A percentile compares a stretch with the other conserved stretches of the same genome.
phyloP scores from a whole-genome alignment of 1,140 invertebrate species.

The Cydia splendana region DNA sequence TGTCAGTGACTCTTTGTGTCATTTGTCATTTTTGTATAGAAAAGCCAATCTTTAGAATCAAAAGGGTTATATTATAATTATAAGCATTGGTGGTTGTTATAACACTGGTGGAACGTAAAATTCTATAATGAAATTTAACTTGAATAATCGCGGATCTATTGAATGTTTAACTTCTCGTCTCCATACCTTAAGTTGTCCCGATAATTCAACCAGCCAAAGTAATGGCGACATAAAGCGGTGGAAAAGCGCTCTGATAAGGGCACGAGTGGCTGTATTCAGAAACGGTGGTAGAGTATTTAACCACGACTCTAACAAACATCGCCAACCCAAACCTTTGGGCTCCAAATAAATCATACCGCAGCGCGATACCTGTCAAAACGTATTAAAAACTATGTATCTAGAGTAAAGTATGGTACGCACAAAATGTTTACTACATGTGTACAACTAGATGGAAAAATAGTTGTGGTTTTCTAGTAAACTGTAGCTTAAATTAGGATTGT shows the following conservation, averaged over 20 bases:
- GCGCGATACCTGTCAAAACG: slow-evolving; percentile 84
- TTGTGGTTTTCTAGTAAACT: no score
- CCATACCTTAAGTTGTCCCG: slow-evolving; percentile 81
- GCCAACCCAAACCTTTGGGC: slow-evolving; percentile 93
- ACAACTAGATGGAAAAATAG: background rate
- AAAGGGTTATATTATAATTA: no score
- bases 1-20: no score
- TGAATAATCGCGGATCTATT: slow-evolving; percentile 79
- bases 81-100: no score
- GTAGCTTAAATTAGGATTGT: no score
- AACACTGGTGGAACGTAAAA: no score
- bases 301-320: slow-evolving; percentile 94
- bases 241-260: slow-evolving; percentile 85
- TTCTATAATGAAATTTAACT: slow-evolving; percentile 41
- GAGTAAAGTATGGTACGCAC: background rate
- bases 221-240: slow-evolving; percentile 88
- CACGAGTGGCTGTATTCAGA: slow-evolving; percentile 84
- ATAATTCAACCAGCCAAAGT: slow-evolving; percentile 83
- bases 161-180: background rate
- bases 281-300: slow-evolving; percentile 86
- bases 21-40: no score
- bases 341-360: slow-evolving; percentile 99
- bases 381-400: background rate
- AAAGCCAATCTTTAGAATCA: no score
- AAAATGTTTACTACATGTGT: background rate